These are phyloP conservation scores for Clepsis dumicolana DNA, from an alignment of 2,888 invertebrate species.

Conservation along the genomic window DNA sequence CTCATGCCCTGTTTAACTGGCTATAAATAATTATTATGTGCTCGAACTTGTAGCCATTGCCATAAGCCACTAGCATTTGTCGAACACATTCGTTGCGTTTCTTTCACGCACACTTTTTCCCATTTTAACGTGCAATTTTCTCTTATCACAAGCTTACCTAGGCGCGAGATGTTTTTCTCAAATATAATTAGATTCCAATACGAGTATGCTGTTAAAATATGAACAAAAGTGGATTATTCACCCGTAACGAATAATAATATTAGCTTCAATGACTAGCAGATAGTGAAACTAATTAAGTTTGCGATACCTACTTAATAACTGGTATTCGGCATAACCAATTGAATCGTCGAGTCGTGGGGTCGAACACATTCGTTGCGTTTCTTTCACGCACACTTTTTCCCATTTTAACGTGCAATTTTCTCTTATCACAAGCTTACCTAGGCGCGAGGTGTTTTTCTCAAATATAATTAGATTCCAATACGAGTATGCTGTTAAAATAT, in stretches of 20 bases:
- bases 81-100: no score
- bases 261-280: not conserved
- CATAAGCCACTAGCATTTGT: no score
- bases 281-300: no score
- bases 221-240: not conserved
- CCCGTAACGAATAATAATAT: not conserved
- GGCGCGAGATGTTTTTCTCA: not conserved
- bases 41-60: no score
- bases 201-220: not conserved
- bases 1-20: not conserved
- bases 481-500: not conserved
- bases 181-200: not conserved
- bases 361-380: no score
- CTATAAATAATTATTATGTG: not conserved
- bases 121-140: not conserved
- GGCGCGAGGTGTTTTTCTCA: not conserved
- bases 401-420: not conserved
- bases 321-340: no score
- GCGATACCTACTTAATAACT: not conserved
- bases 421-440: constrained; percentile 2
- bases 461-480: not conserved
- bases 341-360: no score
- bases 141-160: constrained; percentile 2
- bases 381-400: not conserved
- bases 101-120: not conserved